Percentiles rank a stretch among this genome's conserved stretches.
These are phyloP conservation scores for Strix aluco DNA, from an alignment of 2,113 vertebrate species.

Conservation along the genomic window DNA sequence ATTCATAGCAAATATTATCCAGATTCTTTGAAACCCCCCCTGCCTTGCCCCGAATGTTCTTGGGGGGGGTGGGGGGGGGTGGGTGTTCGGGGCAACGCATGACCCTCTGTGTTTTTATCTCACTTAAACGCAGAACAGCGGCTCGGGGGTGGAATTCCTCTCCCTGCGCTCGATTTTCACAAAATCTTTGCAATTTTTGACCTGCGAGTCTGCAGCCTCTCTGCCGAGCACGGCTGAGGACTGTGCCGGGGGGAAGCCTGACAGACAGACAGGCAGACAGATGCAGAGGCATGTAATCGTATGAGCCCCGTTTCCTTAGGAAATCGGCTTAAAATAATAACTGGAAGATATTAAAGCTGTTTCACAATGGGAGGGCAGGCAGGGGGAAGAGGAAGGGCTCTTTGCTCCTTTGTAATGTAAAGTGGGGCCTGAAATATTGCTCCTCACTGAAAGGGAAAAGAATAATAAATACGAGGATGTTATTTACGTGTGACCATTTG, in stretches of 20 bases:
- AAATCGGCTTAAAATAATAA: neutral
- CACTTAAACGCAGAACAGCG: rapidly evolving
- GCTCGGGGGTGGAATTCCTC: neutral
- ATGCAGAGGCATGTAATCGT: neutral
- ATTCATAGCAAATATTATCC: neutral
- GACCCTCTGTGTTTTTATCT: neutral
- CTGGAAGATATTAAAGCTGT: neutral
- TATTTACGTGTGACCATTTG: neutral
- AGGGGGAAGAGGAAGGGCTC: neutral
- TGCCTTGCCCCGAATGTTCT: neutral
- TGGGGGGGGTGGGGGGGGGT: too few species aligned
- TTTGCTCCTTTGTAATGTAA: neutral
- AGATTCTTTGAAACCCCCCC: neutral
- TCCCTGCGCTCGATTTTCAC: rapidly evolving
- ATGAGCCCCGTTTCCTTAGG: neutral
- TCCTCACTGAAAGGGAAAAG: neutral
- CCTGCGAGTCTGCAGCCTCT: neutral
- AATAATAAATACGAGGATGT: neutral
- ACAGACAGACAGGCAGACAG: neutral
- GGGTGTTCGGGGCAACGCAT: rapidly evolving
- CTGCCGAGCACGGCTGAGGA: neutral
- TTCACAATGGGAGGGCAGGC: neutral
- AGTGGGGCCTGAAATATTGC: neutral
- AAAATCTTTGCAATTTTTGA: neutral
- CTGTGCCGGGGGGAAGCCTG: neutral